Evolutionary conservation across 2,888 invertebrate species (phyloP).

Genomic region (Idaea aversata): DNA sequence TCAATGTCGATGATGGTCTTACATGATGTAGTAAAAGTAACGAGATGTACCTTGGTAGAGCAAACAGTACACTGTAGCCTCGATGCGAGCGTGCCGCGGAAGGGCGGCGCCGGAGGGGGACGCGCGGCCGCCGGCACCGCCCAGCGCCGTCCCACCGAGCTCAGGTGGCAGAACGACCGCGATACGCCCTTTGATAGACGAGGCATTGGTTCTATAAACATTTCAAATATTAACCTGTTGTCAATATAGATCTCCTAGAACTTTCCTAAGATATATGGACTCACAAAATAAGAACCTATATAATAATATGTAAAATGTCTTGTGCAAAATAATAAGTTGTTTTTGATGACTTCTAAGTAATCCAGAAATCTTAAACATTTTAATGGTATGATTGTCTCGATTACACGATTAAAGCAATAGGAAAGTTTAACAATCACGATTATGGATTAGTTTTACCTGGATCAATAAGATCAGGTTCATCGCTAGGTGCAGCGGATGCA

Average conservation of each 20-base stretch:
- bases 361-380: too few species aligned
- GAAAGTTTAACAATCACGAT: neutral
- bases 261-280: too few species aligned
- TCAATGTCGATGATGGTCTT: too few species aligned
- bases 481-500: slow-evolving; percentile 59
- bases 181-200: slow-evolving; percentile 68
- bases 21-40: too few species aligned
- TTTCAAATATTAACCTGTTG: too few species aligned
- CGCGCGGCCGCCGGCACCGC: slow-evolving; percentile 52
- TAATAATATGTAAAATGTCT: too few species aligned
- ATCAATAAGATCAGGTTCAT: slow-evolving; percentile 61
- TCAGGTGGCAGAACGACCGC: slow-evolving; percentile 73
- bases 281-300: too few species aligned
- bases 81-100: slow-evolving; percentile 69
- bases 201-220: slow-evolving; percentile 32
- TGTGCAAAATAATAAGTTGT: too few species aligned
- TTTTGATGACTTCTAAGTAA: too few species aligned
- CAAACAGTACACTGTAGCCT: slow-evolving; percentile 72
- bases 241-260: too few species aligned
- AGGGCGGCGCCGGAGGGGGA: slow-evolving; percentile 64
- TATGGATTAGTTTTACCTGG: slow-evolving; percentile 39
- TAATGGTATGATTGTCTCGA: too few species aligned
- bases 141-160: slow-evolving; percentile 71
- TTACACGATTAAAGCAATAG: too few species aligned
- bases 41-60: slow-evolving; percentile 53